Base-by-base conservation (phyloP, 2,888 invertebrate species). In the Chelonus formosanus region DNA sequence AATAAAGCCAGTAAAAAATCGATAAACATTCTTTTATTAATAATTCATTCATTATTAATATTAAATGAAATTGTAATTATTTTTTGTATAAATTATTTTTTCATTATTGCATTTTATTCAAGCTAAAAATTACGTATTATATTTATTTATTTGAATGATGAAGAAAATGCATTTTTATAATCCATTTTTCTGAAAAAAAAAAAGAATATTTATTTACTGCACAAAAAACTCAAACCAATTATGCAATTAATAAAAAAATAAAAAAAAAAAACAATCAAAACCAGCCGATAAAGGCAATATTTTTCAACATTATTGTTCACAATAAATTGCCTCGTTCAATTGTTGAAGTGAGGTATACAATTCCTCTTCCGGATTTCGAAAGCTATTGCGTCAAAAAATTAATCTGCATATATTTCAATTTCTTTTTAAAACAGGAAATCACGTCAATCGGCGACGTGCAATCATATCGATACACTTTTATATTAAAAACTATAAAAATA, bases 381-480 rank as follows among this genome's bases (percentile, higher is more conserved):
- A 59, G 34, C 34, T 50, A 53, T 61, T 54, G 45, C 53, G 53
- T 53, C 36, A 61, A 53, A 61, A 61, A 53, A 43, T 53, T 34
- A 35, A 53, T 61, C 44, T 45, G 34, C 44, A 53, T 53, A 58
- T 58, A 45, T 53, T 61, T 44, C 6, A 61, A 61, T 61, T 43
- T 44, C 45, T 53, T 53, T 61, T 61, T 35, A 61, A 67, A 69
- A 64, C 66, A 65, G 56, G 64, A 50, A 65, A 65, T 68, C 67
- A 62, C 59, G 67, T 65, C 67, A 67, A 67, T 67, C 68, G 67
- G 34, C 70, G 70, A 68, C 71, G 70, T 70, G 73, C 70, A 78
- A 73, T 78, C 80, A 80, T 80, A 80, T 80, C 80, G 78, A 76
- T 64, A 71, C 71, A 73, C 74, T 76, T 79, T 77, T 79, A 63